phyloP scores from a whole-genome alignment of 2,797 vertebrate species.

The Notamacropus eugenii region DNA sequence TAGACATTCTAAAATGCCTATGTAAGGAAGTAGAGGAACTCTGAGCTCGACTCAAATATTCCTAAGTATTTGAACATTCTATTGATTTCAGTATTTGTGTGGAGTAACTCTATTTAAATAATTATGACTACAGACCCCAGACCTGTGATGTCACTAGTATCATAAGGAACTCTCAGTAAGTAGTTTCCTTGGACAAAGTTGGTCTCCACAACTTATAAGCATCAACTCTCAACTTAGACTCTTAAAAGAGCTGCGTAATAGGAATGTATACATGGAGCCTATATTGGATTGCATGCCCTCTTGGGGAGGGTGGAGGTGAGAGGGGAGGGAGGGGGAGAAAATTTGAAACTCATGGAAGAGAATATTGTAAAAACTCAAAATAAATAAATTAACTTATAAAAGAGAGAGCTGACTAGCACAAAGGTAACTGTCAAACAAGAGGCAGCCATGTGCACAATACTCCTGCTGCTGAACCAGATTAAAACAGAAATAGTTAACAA shows the following conservation, averaged over 20 bases:
- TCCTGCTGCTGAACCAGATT: neutral
- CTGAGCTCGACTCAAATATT: neutral
- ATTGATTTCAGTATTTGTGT: neutral
- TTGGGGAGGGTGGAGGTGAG: too few species aligned
- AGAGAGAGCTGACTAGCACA: neutral
- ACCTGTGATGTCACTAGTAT: neutral
- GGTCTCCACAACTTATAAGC: neutral
- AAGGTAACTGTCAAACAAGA: neutral
- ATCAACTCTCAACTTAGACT: neutral
- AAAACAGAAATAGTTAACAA: neutral
- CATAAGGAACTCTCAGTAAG: neutral
- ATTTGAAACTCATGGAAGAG: too few species aligned
- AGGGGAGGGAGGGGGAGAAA: too few species aligned
- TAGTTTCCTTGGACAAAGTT: neutral
- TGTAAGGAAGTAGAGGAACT: neutral
- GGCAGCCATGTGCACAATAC: neutral
- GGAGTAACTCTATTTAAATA: neutral
- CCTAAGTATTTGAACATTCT: neutral
- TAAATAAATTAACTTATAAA: too few species aligned
- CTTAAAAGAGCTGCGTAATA: neutral
- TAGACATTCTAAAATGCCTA: neutral
- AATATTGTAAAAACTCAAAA: too few species aligned
- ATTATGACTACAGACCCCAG: neutral
- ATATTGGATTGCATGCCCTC: too few species aligned
- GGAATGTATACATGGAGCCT: too few species aligned